Evolutionary conservation across 2,888 invertebrate species (phyloP).

Genomic region (Ctenicera cuprea): DNA sequence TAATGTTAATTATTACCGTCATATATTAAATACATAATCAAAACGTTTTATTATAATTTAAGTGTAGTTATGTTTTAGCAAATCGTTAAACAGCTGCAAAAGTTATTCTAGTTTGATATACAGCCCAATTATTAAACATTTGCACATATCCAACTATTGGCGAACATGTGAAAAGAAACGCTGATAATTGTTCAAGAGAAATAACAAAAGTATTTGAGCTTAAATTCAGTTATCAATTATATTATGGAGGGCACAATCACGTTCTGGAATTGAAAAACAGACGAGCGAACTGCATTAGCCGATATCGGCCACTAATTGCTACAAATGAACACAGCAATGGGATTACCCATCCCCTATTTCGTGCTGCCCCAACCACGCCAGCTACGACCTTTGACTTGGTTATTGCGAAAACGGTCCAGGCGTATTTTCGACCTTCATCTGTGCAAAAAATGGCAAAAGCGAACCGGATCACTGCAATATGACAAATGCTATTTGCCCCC

Average conservation of each 20-base stretch:
- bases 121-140: no score
- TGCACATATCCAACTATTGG: no score
- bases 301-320: slow-evolving; percentile 70
- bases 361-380: slow-evolving; percentile 48
- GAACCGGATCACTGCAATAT: slow-evolving; percentile 60
- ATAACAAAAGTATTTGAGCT: neutral
- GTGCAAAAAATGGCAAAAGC: slow-evolving; percentile 34
- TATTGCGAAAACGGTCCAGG: slow-evolving; percentile 48
- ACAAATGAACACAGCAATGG: slow-evolving; percentile 69
- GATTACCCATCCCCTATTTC: slow-evolving; percentile 65
- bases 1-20: no score
- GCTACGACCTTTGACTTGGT: slow-evolving; percentile 53
- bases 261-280: slow-evolving; percentile 56
- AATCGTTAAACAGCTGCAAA: no score
- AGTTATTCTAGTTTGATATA: no score
- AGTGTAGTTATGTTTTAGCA: no score
- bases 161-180: neutral
- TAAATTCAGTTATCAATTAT: slow-evolving; percentile 16
- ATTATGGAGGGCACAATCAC: slow-evolving; percentile 61
- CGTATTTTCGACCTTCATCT: slow-evolving; percentile 30
- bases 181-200: neutral
- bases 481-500: slow-evolving; percentile 66
- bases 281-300: slow-evolving; percentile 65
- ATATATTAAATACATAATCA: no score
- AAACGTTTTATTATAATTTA: no score